Percentiles rank a stretch among this genome's conserved stretches.
Evolutionary conservation across 1,140 invertebrate species (phyloP).

Genomic region (Pomacea maculata): DNA sequence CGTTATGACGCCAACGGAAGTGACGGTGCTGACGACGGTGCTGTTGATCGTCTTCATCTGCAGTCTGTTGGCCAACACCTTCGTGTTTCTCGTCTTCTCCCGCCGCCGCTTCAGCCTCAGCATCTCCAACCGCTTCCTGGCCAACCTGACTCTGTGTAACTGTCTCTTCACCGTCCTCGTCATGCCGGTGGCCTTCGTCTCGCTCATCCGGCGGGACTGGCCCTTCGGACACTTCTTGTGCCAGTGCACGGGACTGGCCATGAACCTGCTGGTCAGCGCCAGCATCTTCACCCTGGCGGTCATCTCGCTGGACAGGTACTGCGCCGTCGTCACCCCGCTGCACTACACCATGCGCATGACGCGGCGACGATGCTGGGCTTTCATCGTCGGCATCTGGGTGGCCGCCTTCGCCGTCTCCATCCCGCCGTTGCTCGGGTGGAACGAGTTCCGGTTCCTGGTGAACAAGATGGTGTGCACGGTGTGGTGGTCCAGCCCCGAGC

Average conservation of each 20-base stretch:
- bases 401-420: conserved; percentile 53
- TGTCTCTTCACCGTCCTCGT: conserved; percentile 72
- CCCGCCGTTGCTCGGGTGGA: conserved; percentile 58
- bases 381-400: conserved; percentile 76
- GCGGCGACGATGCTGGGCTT: conserved; percentile 74
- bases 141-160: conserved; percentile 76
- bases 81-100: conserved; percentile 72
- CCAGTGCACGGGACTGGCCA: conserved; percentile 67
- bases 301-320: conserved; percentile 86
- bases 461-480: conserved; percentile 58
- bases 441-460: conserved; percentile 54
- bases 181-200: conserved; percentile 70
- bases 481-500: conserved; percentile 43
- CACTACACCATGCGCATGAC: conserved; percentile 74
- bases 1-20: conserved; percentile 27
- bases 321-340: conserved; percentile 71
- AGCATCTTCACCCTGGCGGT: conserved; percentile 79
- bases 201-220: conserved; percentile 59
- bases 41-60: conserved; percentile 53
- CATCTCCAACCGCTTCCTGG: conserved; percentile 76
- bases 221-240: conserved; percentile 64
- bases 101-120: conserved; percentile 70
- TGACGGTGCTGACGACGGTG: conserved; percentile 31
- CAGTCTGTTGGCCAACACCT: conserved; percentile 68
- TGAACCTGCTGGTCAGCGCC: conserved; percentile 69